phyloP scores from a whole-genome alignment of 2,888 invertebrate genomes.

The Euclidia mi region DNA sequence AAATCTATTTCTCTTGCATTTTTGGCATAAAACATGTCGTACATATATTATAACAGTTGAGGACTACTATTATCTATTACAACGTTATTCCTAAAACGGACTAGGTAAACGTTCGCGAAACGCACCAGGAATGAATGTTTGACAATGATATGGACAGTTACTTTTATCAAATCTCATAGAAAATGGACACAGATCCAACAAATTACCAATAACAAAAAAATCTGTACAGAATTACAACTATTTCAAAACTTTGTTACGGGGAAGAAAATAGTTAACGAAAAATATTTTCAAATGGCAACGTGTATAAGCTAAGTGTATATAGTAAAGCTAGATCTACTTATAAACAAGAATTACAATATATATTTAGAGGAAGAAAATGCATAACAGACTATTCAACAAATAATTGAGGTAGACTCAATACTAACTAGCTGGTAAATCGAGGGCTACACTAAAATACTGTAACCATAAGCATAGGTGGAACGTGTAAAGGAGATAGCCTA shows the following conservation, averaged over 20 bases:
- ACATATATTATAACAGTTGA: constrained; percentile 57
- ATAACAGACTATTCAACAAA: constrained; percentile 19
- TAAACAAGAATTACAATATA: neutral
- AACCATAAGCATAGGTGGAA: neutral
- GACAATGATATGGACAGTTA: constrained; percentile 36
- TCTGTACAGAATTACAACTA: too few relatives aligned
- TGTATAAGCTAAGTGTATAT: neutral
- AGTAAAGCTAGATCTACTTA: constrained; percentile 2
- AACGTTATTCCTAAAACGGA: constrained; percentile 65
- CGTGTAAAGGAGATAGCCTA: constrained; percentile 3
- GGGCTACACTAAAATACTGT: constrained; percentile 11
- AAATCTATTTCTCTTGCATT: constrained; percentile 60
- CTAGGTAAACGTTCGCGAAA: constrained; percentile 59
- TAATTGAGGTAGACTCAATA: constrained; percentile 21
- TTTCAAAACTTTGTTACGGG: neutral
- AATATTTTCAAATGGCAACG: constrained; percentile 1
- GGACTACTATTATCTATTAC: constrained; percentile 57
- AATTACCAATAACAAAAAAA: too few relatives aligned
- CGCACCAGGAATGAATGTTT: constrained; percentile 48
- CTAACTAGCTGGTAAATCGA: neutral
- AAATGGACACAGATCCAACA: too few relatives aligned
- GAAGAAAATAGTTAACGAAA: neutral
- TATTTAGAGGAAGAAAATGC: constrained; percentile 6
- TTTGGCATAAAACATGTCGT: constrained; percentile 58
- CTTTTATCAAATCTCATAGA: neutral